Evolutionary conservation across 2,113 vertebrate genomes (phyloP).

Genomic region (Cyrtonyx montezumae): DNA sequence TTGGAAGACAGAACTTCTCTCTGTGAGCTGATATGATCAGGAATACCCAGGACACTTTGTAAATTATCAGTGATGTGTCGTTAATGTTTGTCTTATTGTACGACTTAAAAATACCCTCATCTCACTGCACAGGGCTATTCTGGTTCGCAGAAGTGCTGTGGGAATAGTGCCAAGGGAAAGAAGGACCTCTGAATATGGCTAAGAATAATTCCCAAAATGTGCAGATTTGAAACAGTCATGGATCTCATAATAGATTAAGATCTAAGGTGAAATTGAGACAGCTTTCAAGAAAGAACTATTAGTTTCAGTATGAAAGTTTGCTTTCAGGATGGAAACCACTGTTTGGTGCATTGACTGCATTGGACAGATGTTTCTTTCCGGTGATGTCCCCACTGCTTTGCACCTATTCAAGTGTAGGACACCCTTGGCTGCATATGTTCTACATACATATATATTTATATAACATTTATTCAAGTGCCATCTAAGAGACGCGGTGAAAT

Average conservation of each 20-base stretch:
- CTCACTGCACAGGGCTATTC: neutral
- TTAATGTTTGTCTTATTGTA: neutral
- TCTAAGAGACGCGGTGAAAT: conserved; percentile 33
- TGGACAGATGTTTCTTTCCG: neutral
- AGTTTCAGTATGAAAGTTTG: neutral
- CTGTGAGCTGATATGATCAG: neutral
- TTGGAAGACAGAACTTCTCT: neutral
- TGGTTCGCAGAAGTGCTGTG: neutral
- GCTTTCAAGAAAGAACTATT: neutral
- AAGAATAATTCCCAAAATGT: neutral
- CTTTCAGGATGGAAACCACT: neutral
- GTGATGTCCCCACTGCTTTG: neutral
- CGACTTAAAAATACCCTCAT: neutral
- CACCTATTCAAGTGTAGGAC: neutral
- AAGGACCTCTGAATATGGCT: neutral
- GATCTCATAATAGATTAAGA: neutral
- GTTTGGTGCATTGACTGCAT: neutral
- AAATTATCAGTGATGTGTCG: neutral
- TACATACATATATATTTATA: neutral
- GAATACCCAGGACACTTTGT: neutral
- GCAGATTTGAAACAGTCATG: neutral
- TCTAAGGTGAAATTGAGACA: neutral
- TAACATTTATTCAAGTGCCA: conserved; percentile 36
- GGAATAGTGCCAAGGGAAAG: neutral
- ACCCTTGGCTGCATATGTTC: neutral